phyloP scores from a whole-genome alignment of 2,113 vertebrate genomes.

The Cyprinus carpio region DNA sequence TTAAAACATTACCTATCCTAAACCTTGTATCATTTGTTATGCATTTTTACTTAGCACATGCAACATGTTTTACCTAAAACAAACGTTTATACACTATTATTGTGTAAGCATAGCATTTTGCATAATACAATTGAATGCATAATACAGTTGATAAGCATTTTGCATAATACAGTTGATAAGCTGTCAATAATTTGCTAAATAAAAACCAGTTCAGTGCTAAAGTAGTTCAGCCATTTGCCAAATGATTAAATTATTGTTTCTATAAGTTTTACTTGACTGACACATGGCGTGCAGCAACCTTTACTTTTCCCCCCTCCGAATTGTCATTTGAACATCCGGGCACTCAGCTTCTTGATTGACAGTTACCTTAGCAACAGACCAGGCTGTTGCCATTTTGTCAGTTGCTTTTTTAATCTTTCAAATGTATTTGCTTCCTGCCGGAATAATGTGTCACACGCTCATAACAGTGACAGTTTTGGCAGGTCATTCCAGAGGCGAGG shows the following conservation, averaged over 20 bases:
- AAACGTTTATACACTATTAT: neutral
- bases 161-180: neutral
- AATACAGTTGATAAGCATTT: too few species aligned
- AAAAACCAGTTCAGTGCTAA: too few species aligned
- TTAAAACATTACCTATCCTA: neutral
- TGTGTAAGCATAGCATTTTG: neutral
- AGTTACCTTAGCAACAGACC: constrained; percentile 91
- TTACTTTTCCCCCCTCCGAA: constrained; percentile 58
- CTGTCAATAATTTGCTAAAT: neutral
- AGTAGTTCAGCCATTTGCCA: too few species aligned
- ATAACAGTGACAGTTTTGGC: constrained; percentile 70
- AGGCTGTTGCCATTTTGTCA: constrained; percentile 97
- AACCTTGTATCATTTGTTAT: neutral
- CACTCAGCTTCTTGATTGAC: constrained; percentile 85
- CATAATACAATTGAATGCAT: too few species aligned
- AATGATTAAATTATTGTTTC: neutral
- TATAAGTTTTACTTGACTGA: constrained; percentile 45
- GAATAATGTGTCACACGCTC: constrained; percentile 80
- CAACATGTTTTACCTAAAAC: neutral
- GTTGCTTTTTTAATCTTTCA: constrained; percentile 82
- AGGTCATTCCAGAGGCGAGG: too few species aligned
- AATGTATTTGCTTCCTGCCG: constrained; percentile 88
- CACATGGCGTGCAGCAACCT: constrained; percentile 33
- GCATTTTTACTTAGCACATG: neutral
- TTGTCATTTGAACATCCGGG: constrained; percentile 88